A percentile compares a stretch with the other conserved stretches of the same genome.
Conservation (phyloP, 1,140 invertebrate genomes). For the Papilio machaon region DNA sequence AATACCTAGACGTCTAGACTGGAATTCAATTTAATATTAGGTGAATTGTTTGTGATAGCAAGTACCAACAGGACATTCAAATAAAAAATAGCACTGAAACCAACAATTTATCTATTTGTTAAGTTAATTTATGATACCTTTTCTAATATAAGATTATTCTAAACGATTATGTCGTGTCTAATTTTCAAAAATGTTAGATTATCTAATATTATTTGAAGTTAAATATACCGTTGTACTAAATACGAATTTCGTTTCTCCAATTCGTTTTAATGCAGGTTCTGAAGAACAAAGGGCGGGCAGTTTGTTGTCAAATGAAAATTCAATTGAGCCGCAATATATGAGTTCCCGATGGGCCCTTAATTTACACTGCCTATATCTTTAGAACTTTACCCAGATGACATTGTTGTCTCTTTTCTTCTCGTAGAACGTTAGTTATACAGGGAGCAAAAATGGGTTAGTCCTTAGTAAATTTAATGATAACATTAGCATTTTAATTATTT, state of each 20-base stretch:
- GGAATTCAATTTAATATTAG: conserved; percentile 34
- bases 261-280: conserved; percentile 32
- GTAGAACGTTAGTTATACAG: not conserved
- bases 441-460: not conserved
- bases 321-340: conserved; percentile 77
- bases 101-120: not conserved
- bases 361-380: conserved; percentile 54
- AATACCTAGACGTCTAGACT: conserved; percentile 37
- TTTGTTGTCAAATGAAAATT: conserved; percentile 79
- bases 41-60: conserved; percentile 9
- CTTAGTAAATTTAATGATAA: not conserved
- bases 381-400: not conserved
- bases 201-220: not conserved
- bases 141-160: not conserved
- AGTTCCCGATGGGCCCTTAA: conserved; percentile 62
- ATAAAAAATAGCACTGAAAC: not conserved
- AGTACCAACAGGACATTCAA: not conserved
- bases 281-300: conserved; percentile 65
- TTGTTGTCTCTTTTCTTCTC: conserved; percentile 12
- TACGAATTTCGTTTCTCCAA: not conserved
- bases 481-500: not conserved
- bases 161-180: not conserved
- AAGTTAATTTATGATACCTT: not conserved
- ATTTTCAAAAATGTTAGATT: not conserved
- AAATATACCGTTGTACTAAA: conserved; percentile 1